Evolutionary conservation across 2,113 vertebrate species (phyloP).

Genomic region (Falco punctatus): DNA sequence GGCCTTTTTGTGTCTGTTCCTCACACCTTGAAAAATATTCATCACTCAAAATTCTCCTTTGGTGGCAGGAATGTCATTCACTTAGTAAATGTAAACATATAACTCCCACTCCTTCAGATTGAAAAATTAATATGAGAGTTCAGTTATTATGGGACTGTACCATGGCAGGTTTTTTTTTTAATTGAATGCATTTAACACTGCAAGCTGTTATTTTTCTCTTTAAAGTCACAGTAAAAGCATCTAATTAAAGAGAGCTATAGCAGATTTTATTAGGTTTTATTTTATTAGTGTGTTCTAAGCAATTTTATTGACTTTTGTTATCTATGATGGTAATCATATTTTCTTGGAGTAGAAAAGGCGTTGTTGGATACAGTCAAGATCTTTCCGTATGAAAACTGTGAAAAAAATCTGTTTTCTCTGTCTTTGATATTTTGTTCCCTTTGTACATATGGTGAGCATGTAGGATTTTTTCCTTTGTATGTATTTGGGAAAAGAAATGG

Average conservation of each 20-base stretch:
- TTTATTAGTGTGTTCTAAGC: neutral
- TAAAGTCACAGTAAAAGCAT: neutral
- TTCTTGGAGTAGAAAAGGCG: neutral
- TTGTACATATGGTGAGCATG: neutral
- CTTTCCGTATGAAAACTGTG: neutral
- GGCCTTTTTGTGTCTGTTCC: neutral
- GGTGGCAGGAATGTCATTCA: neutral
- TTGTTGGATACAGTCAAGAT: neutral
- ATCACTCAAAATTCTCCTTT: neutral
- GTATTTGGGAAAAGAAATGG: neutral
- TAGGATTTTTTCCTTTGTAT: neutral
- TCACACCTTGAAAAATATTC: neutral
- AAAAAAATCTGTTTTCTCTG: neutral
- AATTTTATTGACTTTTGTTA: neutral
- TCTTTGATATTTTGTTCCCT: neutral
- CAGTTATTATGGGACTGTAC: neutral
- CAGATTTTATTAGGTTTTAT: neutral
- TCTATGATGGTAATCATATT: neutral
- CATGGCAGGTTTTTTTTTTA: neutral
- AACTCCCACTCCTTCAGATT: neutral
- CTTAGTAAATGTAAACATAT: neutral
- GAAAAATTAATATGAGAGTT: neutral
- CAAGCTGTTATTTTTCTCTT: neutral
- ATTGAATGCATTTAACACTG: neutral
- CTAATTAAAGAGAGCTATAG: neutral